Conservation (phyloP, 1,140 invertebrate species). For the Euwallacea similis region DNA sequence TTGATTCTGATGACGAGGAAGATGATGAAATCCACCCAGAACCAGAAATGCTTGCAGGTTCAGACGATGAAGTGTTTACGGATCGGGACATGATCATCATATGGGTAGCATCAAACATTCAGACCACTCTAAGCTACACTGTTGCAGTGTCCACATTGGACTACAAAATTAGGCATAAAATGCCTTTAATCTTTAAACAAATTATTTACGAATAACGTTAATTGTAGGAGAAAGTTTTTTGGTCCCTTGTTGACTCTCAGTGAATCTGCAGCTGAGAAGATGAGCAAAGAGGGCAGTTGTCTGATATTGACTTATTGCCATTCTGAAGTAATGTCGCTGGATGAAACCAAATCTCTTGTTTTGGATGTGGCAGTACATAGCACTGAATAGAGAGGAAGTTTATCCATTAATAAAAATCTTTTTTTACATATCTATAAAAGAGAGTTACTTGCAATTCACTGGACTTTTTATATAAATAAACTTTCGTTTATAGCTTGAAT, state of each 20-base stretch:
- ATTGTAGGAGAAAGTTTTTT: slow-evolving; percentile 43
- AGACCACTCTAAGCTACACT: slow-evolving; percentile 42
- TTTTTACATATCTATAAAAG: no score
- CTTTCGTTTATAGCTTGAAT: no score
- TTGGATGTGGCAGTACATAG: slow-evolving; percentile 43
- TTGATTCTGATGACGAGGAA: slow-evolving; percentile 11
- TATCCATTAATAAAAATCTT: no score
- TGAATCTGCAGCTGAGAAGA: slow-evolving; percentile 34
- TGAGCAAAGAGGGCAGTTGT: slow-evolving; percentile 40
- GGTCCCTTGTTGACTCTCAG: slow-evolving; percentile 41
- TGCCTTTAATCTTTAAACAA: not conserved
- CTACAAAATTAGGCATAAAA: slow-evolving; percentile 38
- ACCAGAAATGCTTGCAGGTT: not conserved
- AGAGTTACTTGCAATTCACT: no score
- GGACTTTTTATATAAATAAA: no score
- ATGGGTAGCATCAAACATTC: slow-evolving; percentile 44
- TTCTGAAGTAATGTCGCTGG: slow-evolving; percentile 38
- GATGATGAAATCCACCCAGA: slow-evolving; percentile 8
- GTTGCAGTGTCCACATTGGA: slow-evolving; percentile 43
- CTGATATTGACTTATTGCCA: slow-evolving; percentile 44
- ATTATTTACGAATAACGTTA: slow-evolving; percentile 7
- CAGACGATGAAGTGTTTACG: slow-evolving; percentile 17
- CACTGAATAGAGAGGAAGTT: slow-evolving; percentile 17
- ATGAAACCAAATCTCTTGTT: slow-evolving; percentile 36
- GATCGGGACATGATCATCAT: slow-evolving; percentile 38